phyloP scores from a whole-genome alignment of 2,113 vertebrate genomes.

The Hemibagrus wyckioides region DNA sequence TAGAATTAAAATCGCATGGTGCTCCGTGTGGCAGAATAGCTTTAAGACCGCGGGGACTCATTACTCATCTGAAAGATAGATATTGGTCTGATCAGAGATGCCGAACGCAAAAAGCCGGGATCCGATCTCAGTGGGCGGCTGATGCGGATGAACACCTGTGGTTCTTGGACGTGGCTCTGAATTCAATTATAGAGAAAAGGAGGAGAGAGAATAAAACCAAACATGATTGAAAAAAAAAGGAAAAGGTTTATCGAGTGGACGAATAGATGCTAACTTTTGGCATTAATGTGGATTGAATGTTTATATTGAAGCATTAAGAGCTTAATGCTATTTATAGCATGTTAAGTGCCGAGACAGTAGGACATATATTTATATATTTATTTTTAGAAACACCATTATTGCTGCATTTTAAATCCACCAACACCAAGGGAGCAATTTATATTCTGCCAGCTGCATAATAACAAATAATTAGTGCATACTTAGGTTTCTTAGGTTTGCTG shows the following conservation, averaged over 20 bases:
- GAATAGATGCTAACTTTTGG: background rate
- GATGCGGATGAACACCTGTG: conserved; percentile 59
- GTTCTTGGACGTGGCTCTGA: conserved; percentile 52
- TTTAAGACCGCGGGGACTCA: conserved; percentile 50
- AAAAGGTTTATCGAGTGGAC: background rate
- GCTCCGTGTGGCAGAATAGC: conserved; percentile 36
- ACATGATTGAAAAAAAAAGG: conserved; percentile 1
- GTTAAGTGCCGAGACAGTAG: background rate
- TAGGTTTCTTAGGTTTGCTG: conserved; percentile 39
- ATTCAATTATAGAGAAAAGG: conserved; percentile 56
- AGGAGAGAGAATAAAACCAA: conserved; percentile 20
- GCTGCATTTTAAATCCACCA: background rate
- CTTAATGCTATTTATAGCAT: background rate
- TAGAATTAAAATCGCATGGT: conserved; percentile 54
- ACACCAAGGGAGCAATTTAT: conserved; percentile 29
- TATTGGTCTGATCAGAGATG: conserved; percentile 64
- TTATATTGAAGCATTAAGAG: background rate
- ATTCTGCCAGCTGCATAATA: conserved; percentile 36
- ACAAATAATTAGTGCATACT: conserved; percentile 40
- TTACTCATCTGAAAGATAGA: conserved; percentile 67
- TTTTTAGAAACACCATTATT: conserved; percentile 1
- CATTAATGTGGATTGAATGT: background rate
- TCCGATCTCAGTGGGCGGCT: conserved; percentile 56
- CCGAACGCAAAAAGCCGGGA: conserved; percentile 60
- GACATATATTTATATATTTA: background rate